Percentiles rank a stretch among this genome's conserved stretches.
Conservation (phyloP, 2,797 vertebrate species). For the Manis crassicaudata region DNA sequence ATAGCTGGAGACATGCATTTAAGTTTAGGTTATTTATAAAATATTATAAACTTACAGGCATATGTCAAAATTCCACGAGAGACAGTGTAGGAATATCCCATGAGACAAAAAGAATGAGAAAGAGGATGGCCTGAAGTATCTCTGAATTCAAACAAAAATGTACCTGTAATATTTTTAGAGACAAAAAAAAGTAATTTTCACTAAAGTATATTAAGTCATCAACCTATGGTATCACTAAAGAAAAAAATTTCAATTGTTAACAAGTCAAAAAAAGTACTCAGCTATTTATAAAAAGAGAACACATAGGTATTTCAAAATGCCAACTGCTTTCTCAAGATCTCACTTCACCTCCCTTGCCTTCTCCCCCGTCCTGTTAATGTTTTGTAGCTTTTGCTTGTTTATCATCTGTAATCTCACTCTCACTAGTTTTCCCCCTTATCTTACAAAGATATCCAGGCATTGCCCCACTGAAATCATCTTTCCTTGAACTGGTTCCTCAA, state of each 20-base stretch:
- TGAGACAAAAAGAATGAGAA: background rate
- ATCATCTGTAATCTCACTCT: background rate
- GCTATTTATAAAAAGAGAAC: conserved; percentile 26
- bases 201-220: conserved; percentile 38
- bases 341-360: background rate
- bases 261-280: background rate
- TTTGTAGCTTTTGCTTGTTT: background rate
- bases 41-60: background rate
- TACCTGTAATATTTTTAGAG: background rate
- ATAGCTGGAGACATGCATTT: background rate
- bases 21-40: background rate
- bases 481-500: conserved; percentile 2
- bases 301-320: conserved; percentile 10
- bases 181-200: background rate
- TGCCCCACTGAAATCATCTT: background rate
- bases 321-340: background rate
- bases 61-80: conserved; percentile 37
- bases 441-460: background rate
- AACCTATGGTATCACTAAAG: background rate
- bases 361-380: background rate
- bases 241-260: conserved; percentile 37
- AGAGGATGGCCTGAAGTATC: background rate
- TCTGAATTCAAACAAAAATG: conserved; percentile 8
- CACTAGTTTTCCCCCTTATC: background rate
- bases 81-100: background rate